Evolutionary conservation across 2,797 vertebrate species (phyloP).

Genomic region (Aeoliscus strigatus): DNA sequence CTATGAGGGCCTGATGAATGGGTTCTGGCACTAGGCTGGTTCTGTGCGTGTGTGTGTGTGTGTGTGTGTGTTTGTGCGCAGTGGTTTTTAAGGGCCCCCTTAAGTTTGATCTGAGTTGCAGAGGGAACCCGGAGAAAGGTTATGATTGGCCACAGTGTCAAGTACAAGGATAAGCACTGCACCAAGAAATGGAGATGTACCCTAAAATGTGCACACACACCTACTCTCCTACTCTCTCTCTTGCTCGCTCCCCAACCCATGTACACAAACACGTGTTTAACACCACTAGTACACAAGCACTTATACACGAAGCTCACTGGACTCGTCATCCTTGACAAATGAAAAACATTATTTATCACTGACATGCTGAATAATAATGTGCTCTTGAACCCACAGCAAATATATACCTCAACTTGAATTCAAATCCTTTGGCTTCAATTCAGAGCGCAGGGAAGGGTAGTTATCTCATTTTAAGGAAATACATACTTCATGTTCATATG

Average conservation of each 20-base stretch:
- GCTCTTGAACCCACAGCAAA: constrained; percentile 28
- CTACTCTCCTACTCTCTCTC: too few relatives aligned
- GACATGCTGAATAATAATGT: constrained; percentile 41
- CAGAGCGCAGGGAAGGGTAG: constrained; percentile 20
- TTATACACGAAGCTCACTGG: too few relatives aligned
- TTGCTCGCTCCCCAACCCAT: neutral
- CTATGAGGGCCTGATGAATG: constrained; percentile 85
- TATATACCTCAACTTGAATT: constrained; percentile 34
- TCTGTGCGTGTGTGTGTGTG: constrained; percentile 35
- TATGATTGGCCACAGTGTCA: constrained; percentile 51
- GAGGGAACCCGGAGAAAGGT: constrained; percentile 39
- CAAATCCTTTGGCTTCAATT: constrained; percentile 35
- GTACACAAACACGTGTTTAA: too few relatives aligned
- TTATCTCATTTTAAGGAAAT: constrained; percentile 33
- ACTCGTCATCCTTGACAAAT: constrained; percentile 24
- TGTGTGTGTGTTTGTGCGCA: constrained; percentile 10
- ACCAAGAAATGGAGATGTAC: too few relatives aligned
- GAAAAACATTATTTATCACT: constrained; percentile 51
- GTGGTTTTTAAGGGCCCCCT: constrained; percentile 38
- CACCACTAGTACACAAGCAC: too few relatives aligned
- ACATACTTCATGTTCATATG: constrained; percentile 31
- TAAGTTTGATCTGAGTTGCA: constrained; percentile 31
- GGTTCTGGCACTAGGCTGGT: constrained; percentile 78
- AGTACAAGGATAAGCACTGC: constrained; percentile 39
- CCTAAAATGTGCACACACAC: constrained; percentile 45